Conservation (phyloP, 2,113 vertebrate genomes). For the Kryptolebias marmoratus region DNA sequence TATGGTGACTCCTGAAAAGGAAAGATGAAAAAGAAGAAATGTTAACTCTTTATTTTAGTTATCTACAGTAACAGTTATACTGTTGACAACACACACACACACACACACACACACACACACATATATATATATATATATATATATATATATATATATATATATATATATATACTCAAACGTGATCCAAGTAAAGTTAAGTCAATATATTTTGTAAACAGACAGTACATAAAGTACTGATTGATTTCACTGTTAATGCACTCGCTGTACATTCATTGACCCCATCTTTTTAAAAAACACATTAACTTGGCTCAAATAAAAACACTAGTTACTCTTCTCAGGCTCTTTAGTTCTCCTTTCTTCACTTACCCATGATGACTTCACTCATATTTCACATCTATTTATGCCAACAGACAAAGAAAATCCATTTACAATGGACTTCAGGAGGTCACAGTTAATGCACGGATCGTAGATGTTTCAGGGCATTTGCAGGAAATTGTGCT, state of each 20-base stretch:
- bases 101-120: too few species aligned
- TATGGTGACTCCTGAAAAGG: too few species aligned
- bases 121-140: too few species aligned
- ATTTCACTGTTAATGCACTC: slow-evolving; percentile 9
- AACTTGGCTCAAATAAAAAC: slow-evolving; percentile 14
- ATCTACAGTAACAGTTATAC: too few species aligned
- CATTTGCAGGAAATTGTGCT: slow-evolving; percentile 66
- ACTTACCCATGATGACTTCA: slow-evolving; percentile 14
- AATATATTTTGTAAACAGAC: slow-evolving; percentile 6
- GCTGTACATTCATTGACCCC: slow-evolving; percentile 1
- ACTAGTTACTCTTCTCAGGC: slow-evolving; percentile 26
- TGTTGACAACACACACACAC: too few species aligned
- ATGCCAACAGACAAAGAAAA: slow-evolving; percentile 22
- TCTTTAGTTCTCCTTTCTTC: slow-evolving; percentile 13
- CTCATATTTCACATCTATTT: slow-evolving; percentile 46
- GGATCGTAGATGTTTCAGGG: slow-evolving; percentile 37
- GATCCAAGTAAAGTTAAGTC: not conserved
- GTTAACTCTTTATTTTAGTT: too few species aligned
- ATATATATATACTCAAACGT: not conserved
- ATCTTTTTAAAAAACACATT: slow-evolving; percentile 33
- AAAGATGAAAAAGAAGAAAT: too few species aligned
- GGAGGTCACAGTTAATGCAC: slow-evolving; percentile 34
- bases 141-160: too few species aligned
- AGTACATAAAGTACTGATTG: not conserved
- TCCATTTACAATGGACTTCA: slow-evolving; percentile 44